phyloP scores from a whole-genome alignment of 2,113 vertebrate species.

The Gallinago paraguaiae region DNA sequence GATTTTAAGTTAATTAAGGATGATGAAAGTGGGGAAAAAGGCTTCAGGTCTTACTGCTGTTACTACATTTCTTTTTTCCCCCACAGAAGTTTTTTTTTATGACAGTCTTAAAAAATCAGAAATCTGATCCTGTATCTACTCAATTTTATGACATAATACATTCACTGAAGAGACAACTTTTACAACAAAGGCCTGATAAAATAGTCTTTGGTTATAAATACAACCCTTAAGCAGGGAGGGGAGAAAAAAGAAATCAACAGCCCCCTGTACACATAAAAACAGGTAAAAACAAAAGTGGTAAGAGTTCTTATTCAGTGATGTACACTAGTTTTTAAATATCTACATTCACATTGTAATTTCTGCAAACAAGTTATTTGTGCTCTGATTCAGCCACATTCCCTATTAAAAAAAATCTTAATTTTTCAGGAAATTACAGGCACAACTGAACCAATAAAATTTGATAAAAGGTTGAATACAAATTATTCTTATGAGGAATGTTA shows the following conservation, averaged over 20 bases:
- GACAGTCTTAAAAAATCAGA: constrained; percentile 6
- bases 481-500: not conserved
- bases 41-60: not conserved
- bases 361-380: not conserved
- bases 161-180: not conserved
- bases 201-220: constrained; percentile 6
- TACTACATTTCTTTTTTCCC: not conserved
- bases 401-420: not conserved
- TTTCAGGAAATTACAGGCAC: not conserved
- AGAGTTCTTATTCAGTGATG: not conserved
- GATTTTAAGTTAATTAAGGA: constrained; percentile 42
- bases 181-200: not conserved
- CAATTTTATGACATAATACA: not conserved
- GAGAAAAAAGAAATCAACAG: not conserved
- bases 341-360: not conserved
- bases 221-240: not conserved
- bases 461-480: not conserved
- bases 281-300: not conserved
- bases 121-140: constrained; percentile 18
- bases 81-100: not conserved
- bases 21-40: not conserved
- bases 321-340: not conserved
- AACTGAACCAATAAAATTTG: not conserved
- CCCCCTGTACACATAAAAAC: not conserved
- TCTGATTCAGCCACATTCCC: not conserved